phyloP scores from a whole-genome alignment of 1,140 invertebrate species.

The Drosophila serrata region DNA sequence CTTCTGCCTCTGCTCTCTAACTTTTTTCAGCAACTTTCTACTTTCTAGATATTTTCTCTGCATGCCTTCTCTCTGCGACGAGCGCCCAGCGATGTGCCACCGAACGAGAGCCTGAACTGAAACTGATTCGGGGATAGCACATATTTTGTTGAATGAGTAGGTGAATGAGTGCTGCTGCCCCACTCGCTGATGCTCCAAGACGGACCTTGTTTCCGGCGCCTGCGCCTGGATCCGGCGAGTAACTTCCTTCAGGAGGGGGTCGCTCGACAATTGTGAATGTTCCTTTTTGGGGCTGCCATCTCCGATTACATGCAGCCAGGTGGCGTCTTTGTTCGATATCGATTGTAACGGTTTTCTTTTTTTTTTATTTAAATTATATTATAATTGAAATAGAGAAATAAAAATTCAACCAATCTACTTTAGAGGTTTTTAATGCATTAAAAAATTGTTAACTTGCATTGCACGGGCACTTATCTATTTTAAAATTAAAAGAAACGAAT shows the following conservation, averaged over 20 bases:
- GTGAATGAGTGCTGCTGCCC: slow-evolving; percentile 64
- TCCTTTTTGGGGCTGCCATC: background rate
- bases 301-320: background rate
- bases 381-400: background rate
- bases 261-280: slow-evolving; percentile 11
- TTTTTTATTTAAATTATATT: background rate
- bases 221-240: slow-evolving; percentile 25
- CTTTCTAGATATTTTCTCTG: slow-evolving; percentile 46
- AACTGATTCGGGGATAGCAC: slow-evolving; percentile 62
- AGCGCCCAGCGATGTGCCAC: slow-evolving; percentile 74
- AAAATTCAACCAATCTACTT: no score
- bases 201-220: slow-evolving; percentile 14
- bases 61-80: slow-evolving; percentile 65
- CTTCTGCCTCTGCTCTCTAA: slow-evolving; percentile 23
- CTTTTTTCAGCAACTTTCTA: slow-evolving; percentile 53
- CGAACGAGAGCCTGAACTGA: slow-evolving; percentile 77
- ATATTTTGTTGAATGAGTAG: slow-evolving; percentile 80
- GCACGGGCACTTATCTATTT: no score
- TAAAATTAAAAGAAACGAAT: no score
- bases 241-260: background rate
- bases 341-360: background rate
- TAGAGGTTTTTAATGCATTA: no score
- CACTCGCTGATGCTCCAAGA: slow-evolving; percentile 28
- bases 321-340: slow-evolving; percentile 17
- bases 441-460: background rate